Base-by-base conservation (phyloP, 2,888 invertebrate genomes). In the Chesias legatella region DNA sequence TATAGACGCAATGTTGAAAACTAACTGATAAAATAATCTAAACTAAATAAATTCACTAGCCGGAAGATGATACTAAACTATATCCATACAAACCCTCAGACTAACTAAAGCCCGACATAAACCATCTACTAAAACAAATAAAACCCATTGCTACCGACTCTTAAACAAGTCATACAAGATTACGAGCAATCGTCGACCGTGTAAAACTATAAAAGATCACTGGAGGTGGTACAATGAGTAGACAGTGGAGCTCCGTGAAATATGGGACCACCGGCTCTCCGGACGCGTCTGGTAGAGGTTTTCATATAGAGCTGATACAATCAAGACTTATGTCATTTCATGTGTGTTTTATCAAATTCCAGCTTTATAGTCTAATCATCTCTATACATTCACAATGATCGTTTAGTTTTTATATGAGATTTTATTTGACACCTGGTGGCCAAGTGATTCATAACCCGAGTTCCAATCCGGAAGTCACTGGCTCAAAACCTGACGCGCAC, bases 211-310 rank as follows among this genome's bases (percentile, higher is more conserved):
- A 73, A 71, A 71, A 69, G 73, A 72, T 70, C 68, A 63, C 51
- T 48, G 59, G 67, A 75, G 72, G 72, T 67, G 67, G 68, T 63
- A 58, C 60, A 56, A 55, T 63, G 58, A 58, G 63, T 56, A 59
- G 53, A 51, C 48, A 39, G 49, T 38, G 55, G 45, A 39, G 56
- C 64, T 59, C 64, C 57, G 76, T 80, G 79, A 83, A 78, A 77
- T 82, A 80, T 80, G 73, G 75, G 83, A 80, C 80, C 84, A 78
- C 80, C 78, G 73, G 70, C 68, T 73, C 73, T 65, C 71, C 68
- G 63, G 60, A 60, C 59, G 63, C 59, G 63, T 64, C 63, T 33
- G 54, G 40, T 30, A 36, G 35, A n/a, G 1, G 21, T 31, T 60
- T 32, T 1, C 52, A 3, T 52, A 58, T 45, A 65, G 60, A 63